A percentile compares a stretch with the other conserved stretches of the same genome.
Evolutionary conservation across 2,888 invertebrate species (phyloP).

Genomic region (Eubasilissa splendida): DNA sequence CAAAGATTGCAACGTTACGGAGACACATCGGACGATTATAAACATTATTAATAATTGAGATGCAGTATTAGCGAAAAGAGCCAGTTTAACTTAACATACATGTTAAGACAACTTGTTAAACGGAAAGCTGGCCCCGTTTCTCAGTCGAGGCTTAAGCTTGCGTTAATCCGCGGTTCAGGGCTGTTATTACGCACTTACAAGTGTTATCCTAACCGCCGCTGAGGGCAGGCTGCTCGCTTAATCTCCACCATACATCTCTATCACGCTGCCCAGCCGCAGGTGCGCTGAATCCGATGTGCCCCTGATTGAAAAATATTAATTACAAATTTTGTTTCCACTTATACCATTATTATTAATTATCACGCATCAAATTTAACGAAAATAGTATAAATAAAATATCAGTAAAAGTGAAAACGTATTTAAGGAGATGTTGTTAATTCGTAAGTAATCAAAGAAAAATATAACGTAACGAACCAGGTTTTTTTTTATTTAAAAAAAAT

Average conservation of each 20-base stretch:
- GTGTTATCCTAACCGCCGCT: slow-evolving; percentile 36
- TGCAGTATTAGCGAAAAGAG: neutral
- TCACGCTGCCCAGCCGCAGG: slow-evolving; percentile 36
- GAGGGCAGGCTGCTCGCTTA: slow-evolving; percentile 45
- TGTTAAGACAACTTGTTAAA: neutral
- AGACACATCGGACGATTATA: no score
- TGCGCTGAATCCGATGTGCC: neutral
- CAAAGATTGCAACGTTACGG: no score
- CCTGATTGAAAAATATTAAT: no score
- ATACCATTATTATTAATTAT: no score
- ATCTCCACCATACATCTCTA: slow-evolving; percentile 55
- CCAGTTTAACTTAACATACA: neutral
- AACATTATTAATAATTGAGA: neutral
- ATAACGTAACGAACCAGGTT: no score
- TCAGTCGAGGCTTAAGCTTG: neutral
- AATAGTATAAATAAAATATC: no score
- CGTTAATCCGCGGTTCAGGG: slow-evolving; percentile 14
- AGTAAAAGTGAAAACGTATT: no score
- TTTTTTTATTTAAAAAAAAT: no score
- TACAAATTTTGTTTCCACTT: no score
- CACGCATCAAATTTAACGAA: no score
- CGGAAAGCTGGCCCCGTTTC: neutral
- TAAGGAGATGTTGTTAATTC: no score
- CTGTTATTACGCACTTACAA: slow-evolving; percentile 43
- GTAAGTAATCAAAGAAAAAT: no score